phyloP scores from a whole-genome alignment of 2,797 vertebrate genomes.

The Scarus forsteni region DNA sequence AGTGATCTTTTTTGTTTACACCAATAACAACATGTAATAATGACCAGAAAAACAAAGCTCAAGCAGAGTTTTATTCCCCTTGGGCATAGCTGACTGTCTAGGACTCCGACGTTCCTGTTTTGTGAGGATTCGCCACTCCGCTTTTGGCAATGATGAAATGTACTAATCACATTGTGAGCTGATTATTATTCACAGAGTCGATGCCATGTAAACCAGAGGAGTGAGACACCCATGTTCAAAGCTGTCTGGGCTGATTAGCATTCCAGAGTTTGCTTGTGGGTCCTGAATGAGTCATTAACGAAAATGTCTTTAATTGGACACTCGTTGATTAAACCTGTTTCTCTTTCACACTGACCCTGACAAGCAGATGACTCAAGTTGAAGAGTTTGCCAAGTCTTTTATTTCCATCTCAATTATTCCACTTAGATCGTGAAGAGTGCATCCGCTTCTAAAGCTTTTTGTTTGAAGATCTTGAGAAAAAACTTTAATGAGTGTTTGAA shows the following conservation, averaged over 20 bases:
- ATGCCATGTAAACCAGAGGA: constrained; percentile 32
- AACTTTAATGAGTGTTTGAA: not conserved
- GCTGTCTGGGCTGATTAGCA: constrained; percentile 53
- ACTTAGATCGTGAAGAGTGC: not conserved
- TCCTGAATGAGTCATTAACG: constrained; percentile 55
- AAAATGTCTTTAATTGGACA: constrained; percentile 55
- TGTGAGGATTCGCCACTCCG: not conserved
- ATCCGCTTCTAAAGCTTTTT: not conserved
- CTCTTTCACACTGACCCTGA: constrained; percentile 35
- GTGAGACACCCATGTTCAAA: constrained; percentile 43
- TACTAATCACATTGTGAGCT: constrained; percentile 29
- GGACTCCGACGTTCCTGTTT: not conserved
- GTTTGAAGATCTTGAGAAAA: constrained; percentile 1
- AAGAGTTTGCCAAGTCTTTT: not conserved
- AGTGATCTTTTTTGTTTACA: constrained; percentile 11
- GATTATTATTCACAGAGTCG: constrained; percentile 51
- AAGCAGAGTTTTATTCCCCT: constrained; percentile 15
- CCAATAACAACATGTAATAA: constrained; percentile 7
- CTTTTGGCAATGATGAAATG: constrained; percentile 14
- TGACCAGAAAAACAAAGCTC: constrained; percentile 13
- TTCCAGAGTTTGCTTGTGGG: constrained; percentile 37
- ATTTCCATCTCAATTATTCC: not conserved
- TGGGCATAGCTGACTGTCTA: not conserved
- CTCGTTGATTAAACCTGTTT: constrained; percentile 39
- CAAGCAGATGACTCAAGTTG: constrained; percentile 14